Evolutionary conservation across 1,140 invertebrate species (phyloP).

Genomic region (Theocolax elegans): DNA sequence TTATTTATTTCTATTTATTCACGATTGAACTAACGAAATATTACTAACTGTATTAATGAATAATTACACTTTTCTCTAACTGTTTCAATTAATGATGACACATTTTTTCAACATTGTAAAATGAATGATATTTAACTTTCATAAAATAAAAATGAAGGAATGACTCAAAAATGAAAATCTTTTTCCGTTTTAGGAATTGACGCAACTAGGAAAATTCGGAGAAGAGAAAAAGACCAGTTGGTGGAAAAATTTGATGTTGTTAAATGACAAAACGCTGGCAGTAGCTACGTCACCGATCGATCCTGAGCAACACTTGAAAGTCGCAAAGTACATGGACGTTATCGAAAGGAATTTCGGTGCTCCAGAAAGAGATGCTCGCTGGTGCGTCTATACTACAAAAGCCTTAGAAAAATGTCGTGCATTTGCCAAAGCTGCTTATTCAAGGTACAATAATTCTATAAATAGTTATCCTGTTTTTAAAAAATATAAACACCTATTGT

Average conservation of each 20-base stretch:
- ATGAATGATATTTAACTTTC: too few species aligned
- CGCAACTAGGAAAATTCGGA: conserved; percentile 64
- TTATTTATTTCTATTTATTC: too few species aligned
- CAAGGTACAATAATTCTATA: too few species aligned
- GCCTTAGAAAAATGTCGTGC: conserved; percentile 76
- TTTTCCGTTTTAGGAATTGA: conserved; percentile 59
- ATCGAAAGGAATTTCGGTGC: conserved; percentile 78
- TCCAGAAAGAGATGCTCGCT: conserved; percentile 67
- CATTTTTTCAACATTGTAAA: too few species aligned
- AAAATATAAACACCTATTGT: too few species aligned
- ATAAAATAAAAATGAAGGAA: too few species aligned
- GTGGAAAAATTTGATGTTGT: conserved; percentile 70
- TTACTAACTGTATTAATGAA: too few species aligned
- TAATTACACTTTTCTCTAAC: too few species aligned
- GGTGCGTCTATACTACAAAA: conserved; percentile 74
- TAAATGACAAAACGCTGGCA: conserved; percentile 69
- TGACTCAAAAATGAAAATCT: too few species aligned
- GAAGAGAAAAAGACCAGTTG: conserved; percentile 66
- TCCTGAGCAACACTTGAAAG: conserved; percentile 74
- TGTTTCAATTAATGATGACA: too few species aligned
- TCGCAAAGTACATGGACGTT: conserved; percentile 81
- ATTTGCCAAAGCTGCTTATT: conserved; percentile 75
- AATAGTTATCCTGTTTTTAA: too few species aligned
- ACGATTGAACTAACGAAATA: too few species aligned
- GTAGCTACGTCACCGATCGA: conserved; percentile 73